These are phyloP conservation scores for Morus bassanus DNA, from an alignment of 2,797 vertebrate species.

Conservation along the genomic window DNA sequence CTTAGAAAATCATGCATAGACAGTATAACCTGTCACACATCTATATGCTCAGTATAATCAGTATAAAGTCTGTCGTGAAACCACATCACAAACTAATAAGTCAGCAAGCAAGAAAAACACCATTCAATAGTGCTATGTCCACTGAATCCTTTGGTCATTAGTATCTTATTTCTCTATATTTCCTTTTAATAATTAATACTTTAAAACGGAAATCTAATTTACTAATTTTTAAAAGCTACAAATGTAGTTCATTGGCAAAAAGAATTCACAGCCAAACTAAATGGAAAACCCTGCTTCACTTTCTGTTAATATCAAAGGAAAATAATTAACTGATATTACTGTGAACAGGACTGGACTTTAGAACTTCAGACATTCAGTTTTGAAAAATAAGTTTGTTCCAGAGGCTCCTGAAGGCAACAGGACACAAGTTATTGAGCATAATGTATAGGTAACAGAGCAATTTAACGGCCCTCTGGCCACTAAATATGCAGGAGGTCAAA, in stretches of 20 bases:
- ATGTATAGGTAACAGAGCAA: background rate
- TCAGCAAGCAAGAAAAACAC: background rate
- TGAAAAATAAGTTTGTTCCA: background rate
- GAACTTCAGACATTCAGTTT: background rate
- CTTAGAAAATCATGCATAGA: background rate
- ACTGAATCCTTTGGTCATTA: background rate
- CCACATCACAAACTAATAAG: background rate
- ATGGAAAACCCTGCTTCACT: background rate
- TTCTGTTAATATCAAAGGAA: background rate
- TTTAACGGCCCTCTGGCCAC: background rate
- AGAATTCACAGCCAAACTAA: background rate
- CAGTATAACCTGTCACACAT: background rate
- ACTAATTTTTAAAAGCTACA: background rate
- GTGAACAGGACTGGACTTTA: background rate
- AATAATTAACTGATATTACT: background rate
- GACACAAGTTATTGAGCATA: background rate
- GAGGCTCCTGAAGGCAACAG: background rate
- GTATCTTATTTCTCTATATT: background rate
- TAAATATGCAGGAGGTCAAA: background rate
- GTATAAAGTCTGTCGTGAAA: accelerated
- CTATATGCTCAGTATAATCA: background rate
- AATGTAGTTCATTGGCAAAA: background rate
- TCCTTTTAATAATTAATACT: background rate
- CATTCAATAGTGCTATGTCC: accelerated
- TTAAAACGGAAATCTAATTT: background rate